Conservation (phyloP, 2,888 invertebrate genomes). For the Melipona bicolor region DNA sequence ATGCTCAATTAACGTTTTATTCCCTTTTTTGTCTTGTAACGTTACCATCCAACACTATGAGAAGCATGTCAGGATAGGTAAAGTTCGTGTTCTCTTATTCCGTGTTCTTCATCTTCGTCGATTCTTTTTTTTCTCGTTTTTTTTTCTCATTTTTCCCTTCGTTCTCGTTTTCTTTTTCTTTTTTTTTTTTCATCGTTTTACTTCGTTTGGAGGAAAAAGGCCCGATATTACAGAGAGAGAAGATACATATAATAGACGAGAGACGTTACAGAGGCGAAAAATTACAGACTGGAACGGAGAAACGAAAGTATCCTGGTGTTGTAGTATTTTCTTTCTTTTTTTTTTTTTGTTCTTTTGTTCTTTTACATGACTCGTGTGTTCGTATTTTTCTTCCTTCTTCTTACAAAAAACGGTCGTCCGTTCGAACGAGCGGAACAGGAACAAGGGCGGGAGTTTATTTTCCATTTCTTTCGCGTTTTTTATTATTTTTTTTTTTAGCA, state of each 20-base stretch:
- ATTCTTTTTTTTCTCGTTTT: slow-evolving; percentile 24
- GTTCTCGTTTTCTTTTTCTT: not conserved
- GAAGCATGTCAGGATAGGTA: slow-evolving; percentile 80
- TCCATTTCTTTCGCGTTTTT: not conserved
- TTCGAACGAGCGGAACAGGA: slow-evolving; percentile 43
- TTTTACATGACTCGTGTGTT: not conserved
- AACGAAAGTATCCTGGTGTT: slow-evolving; percentile 56
- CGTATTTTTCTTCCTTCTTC: not conserved
- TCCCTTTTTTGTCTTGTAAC: slow-evolving; percentile 78
- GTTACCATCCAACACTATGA: slow-evolving; percentile 81
- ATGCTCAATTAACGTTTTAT: slow-evolving; percentile 83
- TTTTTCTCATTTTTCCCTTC: slow-evolving; percentile 23
- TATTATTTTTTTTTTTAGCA: not conserved
- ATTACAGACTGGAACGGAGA: slow-evolving; percentile 72
- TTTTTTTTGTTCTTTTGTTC: not conserved
- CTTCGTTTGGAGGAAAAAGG: slow-evolving; percentile 74
- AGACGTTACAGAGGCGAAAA: slow-evolving; percentile 73
- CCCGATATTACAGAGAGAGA: slow-evolving; percentile 73
- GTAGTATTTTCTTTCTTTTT: too few relatives aligned
- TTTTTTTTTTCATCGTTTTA: slow-evolving; percentile 47
- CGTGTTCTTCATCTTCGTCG: slow-evolving; percentile 45
- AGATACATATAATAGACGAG: slow-evolving; percentile 69
- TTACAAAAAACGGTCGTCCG: slow-evolving; percentile 24
- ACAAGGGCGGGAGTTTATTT: slow-evolving; percentile 28
- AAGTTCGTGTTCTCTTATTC: slow-evolving; percentile 71